Evolutionary conservation across 2,113 vertebrate genomes (phyloP).

Genomic region (Thalassarche chlororhynchos): DNA sequence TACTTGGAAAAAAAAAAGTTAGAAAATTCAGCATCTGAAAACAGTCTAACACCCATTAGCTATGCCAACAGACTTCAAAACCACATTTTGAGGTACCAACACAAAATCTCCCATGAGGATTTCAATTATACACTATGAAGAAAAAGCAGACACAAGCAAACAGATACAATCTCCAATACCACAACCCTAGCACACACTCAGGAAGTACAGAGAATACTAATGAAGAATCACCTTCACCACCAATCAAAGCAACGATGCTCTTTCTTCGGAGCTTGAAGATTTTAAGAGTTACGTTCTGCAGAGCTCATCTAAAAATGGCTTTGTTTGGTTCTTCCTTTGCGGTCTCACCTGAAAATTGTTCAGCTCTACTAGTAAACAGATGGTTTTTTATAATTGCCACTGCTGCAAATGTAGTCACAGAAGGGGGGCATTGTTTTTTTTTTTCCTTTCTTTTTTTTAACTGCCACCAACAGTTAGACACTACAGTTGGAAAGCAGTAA

Average conservation of each 20-base stretch:
- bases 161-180: slow-evolving; percentile 39
- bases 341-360: slow-evolving; percentile 48
- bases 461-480: not conserved
- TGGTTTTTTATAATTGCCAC: slow-evolving; percentile 56
- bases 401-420: not conserved
- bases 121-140: slow-evolving; percentile 58
- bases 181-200: not conserved
- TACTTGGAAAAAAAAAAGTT: not conserved
- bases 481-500: not conserved
- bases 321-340: slow-evolving; percentile 48
- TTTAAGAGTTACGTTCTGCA: not conserved
- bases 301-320: slow-evolving; percentile 38
- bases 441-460: not conserved
- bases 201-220: slow-evolving; percentile 36
- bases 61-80: slow-evolving; percentile 62
- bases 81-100: slow-evolving; percentile 27
- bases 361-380: slow-evolving; percentile 34
- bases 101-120: slow-evolving; percentile 41
- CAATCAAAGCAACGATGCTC: not conserved
- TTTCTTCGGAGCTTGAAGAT: not conserved
- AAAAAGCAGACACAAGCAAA: slow-evolving; percentile 56
- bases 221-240: slow-evolving; percentile 34
- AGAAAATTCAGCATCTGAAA: slow-evolving; percentile 40
- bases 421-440: not conserved
- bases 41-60: slow-evolving; percentile 44